A percentile compares a stretch with the other conserved stretches of the same genome.
Evolutionary conservation across 2,888 invertebrate species (phyloP).

Genomic region (Tiliacea aurago): DNA sequence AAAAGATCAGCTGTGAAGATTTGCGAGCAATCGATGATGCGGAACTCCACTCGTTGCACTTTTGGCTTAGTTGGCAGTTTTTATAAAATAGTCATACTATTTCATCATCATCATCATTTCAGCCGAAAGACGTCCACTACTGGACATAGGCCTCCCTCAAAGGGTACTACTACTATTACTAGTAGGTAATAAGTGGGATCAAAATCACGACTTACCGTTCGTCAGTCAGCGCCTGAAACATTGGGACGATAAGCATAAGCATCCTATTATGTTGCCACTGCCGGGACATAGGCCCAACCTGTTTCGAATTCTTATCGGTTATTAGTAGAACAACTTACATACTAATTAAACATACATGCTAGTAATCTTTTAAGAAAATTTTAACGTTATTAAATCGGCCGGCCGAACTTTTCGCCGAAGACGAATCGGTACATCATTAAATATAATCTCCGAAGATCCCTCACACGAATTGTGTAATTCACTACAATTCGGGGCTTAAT

Average conservation of each 20-base stretch:
- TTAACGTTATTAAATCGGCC: not conserved
- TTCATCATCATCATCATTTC: no score
- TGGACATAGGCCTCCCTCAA: no score
- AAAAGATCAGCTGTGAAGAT: not conserved
- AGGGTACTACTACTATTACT: no score
- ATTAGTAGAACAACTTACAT: not conserved
- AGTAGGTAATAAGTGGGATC: not conserved
- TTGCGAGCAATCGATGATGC: not conserved
- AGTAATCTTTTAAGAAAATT: not conserved
- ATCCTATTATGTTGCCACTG: no score
- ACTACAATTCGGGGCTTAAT: conserved; percentile 60
- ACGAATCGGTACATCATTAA: conserved; percentile 29
- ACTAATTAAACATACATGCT: not conserved
- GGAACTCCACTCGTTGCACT: not conserved
- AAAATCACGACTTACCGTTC: not conserved
- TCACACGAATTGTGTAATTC: conserved; percentile 53
- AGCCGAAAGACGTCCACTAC: no score
- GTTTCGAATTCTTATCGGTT: no score
- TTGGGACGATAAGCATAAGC: not conserved
- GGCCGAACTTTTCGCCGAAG: not conserved
- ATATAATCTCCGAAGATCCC: conserved; percentile 35
- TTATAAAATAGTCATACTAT: no score
- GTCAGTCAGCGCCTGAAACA: not conserved
- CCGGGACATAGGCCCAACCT: not conserved
- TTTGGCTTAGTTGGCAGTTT: not conserved